Percentiles rank a stretch among this genome's conserved stretches.
These are phyloP conservation scores for Anoplolepis gracilipes DNA, from an alignment of 1,140 invertebrate genomes.

Conservation along the genomic window DNA sequence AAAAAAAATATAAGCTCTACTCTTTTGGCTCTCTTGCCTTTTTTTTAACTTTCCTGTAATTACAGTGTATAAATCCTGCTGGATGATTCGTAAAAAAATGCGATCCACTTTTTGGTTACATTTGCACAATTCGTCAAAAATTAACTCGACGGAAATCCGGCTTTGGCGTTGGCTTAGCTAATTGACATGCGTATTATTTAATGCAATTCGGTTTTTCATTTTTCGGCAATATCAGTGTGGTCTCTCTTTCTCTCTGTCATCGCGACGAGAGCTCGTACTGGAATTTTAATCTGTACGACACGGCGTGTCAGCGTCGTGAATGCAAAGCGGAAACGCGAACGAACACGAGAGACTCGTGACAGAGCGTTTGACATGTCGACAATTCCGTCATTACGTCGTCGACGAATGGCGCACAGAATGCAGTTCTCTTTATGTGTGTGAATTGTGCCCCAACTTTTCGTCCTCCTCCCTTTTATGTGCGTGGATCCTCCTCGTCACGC, in stretches of 20 bases:
- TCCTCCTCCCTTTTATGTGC: background rate
- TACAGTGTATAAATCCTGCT: no score
- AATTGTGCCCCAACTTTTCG: slow-evolving; percentile 35
- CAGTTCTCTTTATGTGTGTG: background rate
- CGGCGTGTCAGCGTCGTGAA: slow-evolving; percentile 14
- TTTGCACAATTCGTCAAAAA: slow-evolving; percentile 1
- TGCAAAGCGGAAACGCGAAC: slow-evolving; percentile 16
- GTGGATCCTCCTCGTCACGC: background rate
- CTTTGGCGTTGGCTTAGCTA: background rate
- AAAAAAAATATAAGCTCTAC: background rate
- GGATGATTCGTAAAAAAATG: background rate
- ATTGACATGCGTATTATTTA: slow-evolving; percentile 25
- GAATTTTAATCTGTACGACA: slow-evolving; percentile 39
- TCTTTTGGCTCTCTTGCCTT: background rate
- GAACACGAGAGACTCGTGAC: slow-evolving; percentile 14
- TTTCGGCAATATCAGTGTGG: background rate
- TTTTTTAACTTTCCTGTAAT: background rate
- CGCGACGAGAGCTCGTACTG: background rate
- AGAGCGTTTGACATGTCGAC: slow-evolving; percentile 50
- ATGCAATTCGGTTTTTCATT: slow-evolving; percentile 21
- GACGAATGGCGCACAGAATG: slow-evolving; percentile 14
- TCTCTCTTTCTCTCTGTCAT: background rate
- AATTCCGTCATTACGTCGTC: slow-evolving; percentile 50
- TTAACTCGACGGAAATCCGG: background rate
- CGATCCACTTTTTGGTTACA: background rate